Evolutionary conservation across 2,113 vertebrate species (phyloP).

Genomic region (Heterochromis multidens): DNA sequence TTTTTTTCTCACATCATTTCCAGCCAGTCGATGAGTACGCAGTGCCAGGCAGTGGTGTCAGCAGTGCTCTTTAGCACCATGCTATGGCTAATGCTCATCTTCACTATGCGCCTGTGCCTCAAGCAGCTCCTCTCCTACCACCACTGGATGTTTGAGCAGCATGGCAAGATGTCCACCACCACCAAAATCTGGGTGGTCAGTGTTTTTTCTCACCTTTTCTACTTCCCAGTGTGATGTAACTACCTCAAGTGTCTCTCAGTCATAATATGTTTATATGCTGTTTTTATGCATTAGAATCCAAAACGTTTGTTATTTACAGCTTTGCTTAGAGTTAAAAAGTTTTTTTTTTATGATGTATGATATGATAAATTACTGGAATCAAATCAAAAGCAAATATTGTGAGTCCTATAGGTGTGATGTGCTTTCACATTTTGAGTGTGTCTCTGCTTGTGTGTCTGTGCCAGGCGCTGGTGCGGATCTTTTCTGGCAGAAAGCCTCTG

Average conservation of each 20-base stretch:
- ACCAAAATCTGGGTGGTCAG: constrained; percentile 92
- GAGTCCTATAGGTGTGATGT: background rate
- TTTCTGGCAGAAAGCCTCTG: constrained; percentile 85
- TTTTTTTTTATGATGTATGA: too few relatives aligned
- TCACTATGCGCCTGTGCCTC: constrained; percentile 86
- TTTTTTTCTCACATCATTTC: background rate
- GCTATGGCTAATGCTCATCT: constrained; percentile 86
- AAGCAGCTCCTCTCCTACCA: constrained; percentile 90
- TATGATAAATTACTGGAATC: background rate
- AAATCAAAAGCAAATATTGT: background rate
- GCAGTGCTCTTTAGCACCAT: constrained; percentile 85
- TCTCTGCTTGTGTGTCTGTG: constrained; percentile 5
- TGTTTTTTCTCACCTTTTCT: background rate
- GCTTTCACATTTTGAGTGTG: background rate
- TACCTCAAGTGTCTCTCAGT: background rate
- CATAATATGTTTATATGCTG: background rate
- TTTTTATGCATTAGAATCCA: background rate
- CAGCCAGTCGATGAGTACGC: constrained; percentile 78
- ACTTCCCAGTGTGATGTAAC: background rate
- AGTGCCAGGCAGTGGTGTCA: constrained; percentile 78
- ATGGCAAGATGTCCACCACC: constrained; percentile 82
- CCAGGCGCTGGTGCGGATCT: constrained; percentile 88
- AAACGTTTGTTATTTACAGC: background rate
- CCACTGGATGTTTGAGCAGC: constrained; percentile 87
- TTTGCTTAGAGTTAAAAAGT: background rate